phyloP scores from a whole-genome alignment of 2,113 vertebrate species.

The Accipiter cooperii region DNA sequence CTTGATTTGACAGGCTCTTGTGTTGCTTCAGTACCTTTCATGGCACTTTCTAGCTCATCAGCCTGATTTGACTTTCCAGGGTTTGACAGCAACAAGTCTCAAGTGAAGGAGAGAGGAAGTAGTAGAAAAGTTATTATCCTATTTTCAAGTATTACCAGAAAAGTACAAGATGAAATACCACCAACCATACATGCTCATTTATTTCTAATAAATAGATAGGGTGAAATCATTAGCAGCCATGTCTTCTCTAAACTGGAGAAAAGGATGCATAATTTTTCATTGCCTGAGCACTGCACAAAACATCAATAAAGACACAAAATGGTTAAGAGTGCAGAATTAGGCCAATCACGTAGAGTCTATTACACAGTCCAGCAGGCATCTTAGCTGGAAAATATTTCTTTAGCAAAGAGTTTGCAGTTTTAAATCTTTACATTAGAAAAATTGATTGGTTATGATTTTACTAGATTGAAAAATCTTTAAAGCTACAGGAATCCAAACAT shows the following conservation, averaged over 20 bases:
- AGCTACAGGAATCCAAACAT: not conserved
- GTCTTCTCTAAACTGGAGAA: not conserved
- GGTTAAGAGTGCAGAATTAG: not conserved
- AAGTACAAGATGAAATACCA: not conserved
- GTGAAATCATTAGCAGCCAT: not conserved
- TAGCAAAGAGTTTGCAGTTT: not conserved
- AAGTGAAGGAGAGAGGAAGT: not conserved
- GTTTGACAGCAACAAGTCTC: constrained; percentile 38
- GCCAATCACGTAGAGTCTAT: not conserved
- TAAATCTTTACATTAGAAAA: constrained; percentile 9
- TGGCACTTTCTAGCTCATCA: constrained; percentile 13
- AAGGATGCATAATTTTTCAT: not conserved
- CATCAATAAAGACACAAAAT: not conserved
- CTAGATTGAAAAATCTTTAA: constrained; percentile 26
- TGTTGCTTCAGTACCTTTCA: constrained; percentile 47
- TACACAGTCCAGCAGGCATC: not conserved
- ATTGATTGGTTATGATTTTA: not conserved
- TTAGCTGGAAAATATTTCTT: not conserved
- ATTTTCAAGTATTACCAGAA: not conserved
- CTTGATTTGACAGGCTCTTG: constrained; percentile 22
- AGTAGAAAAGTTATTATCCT: not conserved
- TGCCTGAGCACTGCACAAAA: not conserved
- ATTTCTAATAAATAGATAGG: not conserved
- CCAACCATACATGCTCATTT: not conserved
- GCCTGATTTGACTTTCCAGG: not conserved